Base-by-base conservation (phyloP, 2,888 invertebrate species). In the Athrips mouffetella region DNA sequence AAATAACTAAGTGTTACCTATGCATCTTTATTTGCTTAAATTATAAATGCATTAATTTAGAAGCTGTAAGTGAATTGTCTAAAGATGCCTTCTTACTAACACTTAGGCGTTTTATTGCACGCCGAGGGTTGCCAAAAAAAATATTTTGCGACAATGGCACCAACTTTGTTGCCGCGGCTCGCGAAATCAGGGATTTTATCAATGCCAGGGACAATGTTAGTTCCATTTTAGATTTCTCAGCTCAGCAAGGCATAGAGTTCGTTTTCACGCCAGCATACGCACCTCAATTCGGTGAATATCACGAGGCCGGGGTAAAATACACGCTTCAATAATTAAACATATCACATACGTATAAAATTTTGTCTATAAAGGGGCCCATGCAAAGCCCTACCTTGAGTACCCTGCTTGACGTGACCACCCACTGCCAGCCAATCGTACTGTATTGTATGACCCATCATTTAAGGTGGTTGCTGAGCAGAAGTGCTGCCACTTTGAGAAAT, bases 1-100 rank as follows among this genome's bases (percentile, higher is more conserved):
- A 47, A 39, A 50, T 54, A 23, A 48, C 48, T 3, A 56, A 56
- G 39, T 50, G 52, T 29, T 56, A 56, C 18, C 20, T 56, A 8
- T 54, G 52, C 15, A 13, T 53, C 3, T 56, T 56, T 31, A 18
- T 56, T 13, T 56, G 53, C 18, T 33, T 52, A 11, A 18, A 2
- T 8, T 48, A 29, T 8, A 48, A 49, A 21, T 50, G 44, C 2
- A 30, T 51, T 1, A 53, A 55, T 21, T 45, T 55, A 16, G 55
- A 55, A 23, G 40, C 40, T 18, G 49, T 35, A 8, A 49, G 49
- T 20, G 51, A 55, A 3, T 27, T 55, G 1, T 23, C 47, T 11
- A 47, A 41, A n/a, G 50, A 54, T 1, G 33, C 25, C 0, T 54
- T 52, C 33, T 20, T 47, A 31, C 11, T 40, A 11, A 11, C 23